Base-by-base conservation (phyloP, 2,888 invertebrate species). In the Heliconius sara region DNA sequence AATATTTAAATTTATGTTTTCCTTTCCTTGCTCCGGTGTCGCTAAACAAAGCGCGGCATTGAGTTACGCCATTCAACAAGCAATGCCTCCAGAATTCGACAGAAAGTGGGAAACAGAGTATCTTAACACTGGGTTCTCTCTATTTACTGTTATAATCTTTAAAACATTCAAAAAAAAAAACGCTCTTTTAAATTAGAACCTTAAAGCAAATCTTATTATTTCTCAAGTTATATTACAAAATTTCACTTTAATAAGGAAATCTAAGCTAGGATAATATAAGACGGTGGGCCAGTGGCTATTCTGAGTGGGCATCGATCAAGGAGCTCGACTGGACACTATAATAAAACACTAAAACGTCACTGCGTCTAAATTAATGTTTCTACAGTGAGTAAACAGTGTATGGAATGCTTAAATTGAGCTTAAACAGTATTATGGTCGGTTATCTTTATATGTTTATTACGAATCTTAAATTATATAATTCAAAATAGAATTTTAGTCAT, bases 311-410 rank as follows among this genome's bases (percentile, higher is more conserved):
- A 83, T 83, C 81, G 81, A 80, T 79, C 81, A 83, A 81, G 78
- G 77, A 80, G 76, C 71, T 47, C 79, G 82, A 77, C 77, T 79
- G 82, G 78, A 60, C 73, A 79, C 25, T 79, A 82, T 81, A 81
- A 84, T 84, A 83, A 83, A 82, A 80, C 79, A 80, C 77, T 81
- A 78, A 80, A 79, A 77, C 71, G 78, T 78, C 78, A 60, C 73
- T 65, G 34, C 47, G 77, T 16, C 30, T 74, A 78, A 78, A 78
- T 78, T 78, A 78, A 78, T 74, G 74, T 67, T n/a, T 57, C n/a
- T 60, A 43, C 66, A 74, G 74, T 67, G 73, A 65, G 78, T 73
- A 47, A 65, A 75, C 43, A 66, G 19, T 67, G 73, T 68, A 47
- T 43, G 74, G 75, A 75, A 79, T 79, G 67, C 75, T 75, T 68